Conservation (phyloP, 2,113 vertebrate genomes). For the Opisthocomus hoazin region DNA sequence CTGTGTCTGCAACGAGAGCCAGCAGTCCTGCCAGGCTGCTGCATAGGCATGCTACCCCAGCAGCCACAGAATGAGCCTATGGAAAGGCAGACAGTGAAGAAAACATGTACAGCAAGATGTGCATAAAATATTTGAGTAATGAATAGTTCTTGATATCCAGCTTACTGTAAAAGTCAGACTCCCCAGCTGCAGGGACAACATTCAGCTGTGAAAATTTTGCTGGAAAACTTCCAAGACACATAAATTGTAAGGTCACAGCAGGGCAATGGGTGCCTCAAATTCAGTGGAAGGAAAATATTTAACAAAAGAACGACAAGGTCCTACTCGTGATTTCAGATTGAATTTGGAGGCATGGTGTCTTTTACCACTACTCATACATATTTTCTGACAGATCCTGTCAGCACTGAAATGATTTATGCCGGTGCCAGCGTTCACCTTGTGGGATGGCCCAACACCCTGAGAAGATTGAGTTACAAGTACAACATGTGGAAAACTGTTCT, state of each 20-base stretch:
- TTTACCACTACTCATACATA: neutral
- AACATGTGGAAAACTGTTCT: neutral
- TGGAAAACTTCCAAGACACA: neutral
- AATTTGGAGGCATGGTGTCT: neutral
- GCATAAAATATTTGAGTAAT: accelerated
- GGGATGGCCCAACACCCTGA: neutral
- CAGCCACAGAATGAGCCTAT: accelerated
- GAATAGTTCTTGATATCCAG: neutral
- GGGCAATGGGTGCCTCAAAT: neutral
- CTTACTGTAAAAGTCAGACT: neutral
- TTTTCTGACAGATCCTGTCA: neutral
- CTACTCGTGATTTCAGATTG: neutral
- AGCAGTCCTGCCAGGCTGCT: neutral
- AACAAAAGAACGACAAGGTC: neutral
- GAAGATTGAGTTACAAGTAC: neutral
- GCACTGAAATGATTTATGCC: neutral
- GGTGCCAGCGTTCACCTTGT: neutral
- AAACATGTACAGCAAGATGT: accelerated
- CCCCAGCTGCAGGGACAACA: neutral
- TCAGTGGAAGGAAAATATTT: neutral
- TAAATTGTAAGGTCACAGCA: neutral
- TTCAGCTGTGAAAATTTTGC: neutral
- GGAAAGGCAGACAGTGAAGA: neutral
- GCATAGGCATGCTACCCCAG: accelerated
- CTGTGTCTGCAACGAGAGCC: neutral